phyloP scores from a whole-genome alignment of 2,888 invertebrate genomes.

The Abscondita cerata region DNA sequence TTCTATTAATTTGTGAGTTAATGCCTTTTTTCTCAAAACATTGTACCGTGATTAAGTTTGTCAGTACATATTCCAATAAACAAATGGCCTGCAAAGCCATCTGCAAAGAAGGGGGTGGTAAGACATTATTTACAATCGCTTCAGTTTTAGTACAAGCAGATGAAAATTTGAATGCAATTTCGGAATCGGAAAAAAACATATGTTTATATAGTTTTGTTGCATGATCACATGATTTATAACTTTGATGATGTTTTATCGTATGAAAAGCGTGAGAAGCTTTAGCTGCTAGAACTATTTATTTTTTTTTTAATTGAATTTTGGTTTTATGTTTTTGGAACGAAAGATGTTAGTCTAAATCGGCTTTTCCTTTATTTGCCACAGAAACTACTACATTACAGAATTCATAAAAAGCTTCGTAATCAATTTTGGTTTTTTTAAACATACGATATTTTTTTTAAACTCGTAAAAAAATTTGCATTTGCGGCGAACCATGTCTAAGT shows the following conservation, averaged over 20 bases:
- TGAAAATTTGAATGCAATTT: background rate
- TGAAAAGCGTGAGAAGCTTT: slow-evolving; percentile 5
- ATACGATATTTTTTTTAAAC: no score
- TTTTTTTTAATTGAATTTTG: no score
- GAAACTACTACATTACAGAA: no score
- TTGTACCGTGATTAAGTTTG: background rate
- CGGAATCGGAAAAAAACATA: background rate
- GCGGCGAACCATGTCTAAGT: no score
- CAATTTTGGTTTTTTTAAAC: no score
- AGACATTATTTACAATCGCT: background rate
- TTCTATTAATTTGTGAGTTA: background rate
- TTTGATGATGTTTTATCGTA: background rate
- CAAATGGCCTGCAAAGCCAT: no score
- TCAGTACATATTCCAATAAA: background rate
- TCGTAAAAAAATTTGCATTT: no score
- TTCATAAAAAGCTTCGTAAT: no score
- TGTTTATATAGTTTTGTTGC: background rate
- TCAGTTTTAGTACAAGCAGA: slow-evolving; percentile 3
- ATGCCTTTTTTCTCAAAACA: slow-evolving; percentile 4
- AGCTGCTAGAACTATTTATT: background rate
- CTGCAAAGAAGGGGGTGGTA: background rate
- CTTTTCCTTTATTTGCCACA: no score
- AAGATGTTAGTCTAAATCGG: no score
- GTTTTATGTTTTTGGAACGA: no score
- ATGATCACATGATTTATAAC: background rate